Evolutionary conservation across 2,888 invertebrate species (phyloP), one percentile per base, ranked within the genome.

Genomic region (Meloe dianella): DNA sequence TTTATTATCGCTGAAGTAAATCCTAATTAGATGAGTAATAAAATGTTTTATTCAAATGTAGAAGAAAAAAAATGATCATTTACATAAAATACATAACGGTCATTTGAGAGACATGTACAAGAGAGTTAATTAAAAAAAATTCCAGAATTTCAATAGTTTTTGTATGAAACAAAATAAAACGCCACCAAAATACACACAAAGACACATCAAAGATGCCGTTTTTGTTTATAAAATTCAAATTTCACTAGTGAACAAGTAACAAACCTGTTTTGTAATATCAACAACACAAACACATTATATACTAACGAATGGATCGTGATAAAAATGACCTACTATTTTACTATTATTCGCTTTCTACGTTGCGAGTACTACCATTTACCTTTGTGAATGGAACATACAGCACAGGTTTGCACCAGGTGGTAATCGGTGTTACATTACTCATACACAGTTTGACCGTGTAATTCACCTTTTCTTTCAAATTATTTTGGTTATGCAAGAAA

Each of bases 321-420:
- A 69, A 69, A 69, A 69, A 69, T 66, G 69, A 69, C 69, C 69
- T 69, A 66, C 69, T 69, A 69, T 66, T 69, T 69, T 69, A 69
- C 69, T 69, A 69, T 69, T 69, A 69, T 66, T 64, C 69, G 69
- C 69, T 69, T 69, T 69, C 69, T 69, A 69, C 69, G 65, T 61
- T 61, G 51, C 57, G 69, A 64, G 58, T 69, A 69, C 66, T 68
- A 68, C 65, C 35, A 57, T 56, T 67, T 67, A 68, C 65, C 58
- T 41, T 69, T 66, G 69, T 69, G 69, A 69, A 69, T 69, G 69
- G 69, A 64, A 63, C 64, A 66, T 66, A 61, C 60, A 57, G 47
- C 60, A 60, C 60, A 41, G 27, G 27, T 27, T 2, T 35, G 35
- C 35, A 35, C 35, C 9, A 14, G 35, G 35, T 35, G 14, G 35